Base-by-base conservation (phyloP, 2,797 vertebrate genomes). In the Lutjanus campechanus region DNA sequence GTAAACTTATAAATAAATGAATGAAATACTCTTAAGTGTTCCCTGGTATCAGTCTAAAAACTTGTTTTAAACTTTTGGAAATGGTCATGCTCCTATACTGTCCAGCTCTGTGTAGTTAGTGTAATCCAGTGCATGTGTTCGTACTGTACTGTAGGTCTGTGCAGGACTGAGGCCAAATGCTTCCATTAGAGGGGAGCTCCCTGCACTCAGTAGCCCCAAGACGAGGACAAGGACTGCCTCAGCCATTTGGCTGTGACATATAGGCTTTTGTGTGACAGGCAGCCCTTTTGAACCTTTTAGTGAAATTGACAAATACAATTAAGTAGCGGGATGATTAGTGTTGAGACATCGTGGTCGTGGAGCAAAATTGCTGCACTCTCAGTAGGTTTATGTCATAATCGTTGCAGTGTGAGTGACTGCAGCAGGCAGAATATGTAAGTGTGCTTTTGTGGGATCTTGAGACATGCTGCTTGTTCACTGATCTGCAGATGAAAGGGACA, bases 271-370 rank as follows among this genome's bases (percentile, higher is more conserved):
- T 77, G 81, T 87, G 90, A 91, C 89, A 88, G 76, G 70, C 76
- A 77, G 89, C 79, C 87, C 83, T 84, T 91, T 87, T 91, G 85
- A 93, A 89, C 91, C 93, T 93, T 80, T 94, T 93, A 94, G 93
- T 73, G 83, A 83, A 91, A 94, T 93, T 94, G 90, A 93, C 90
- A 93, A 93, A 91, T 77, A 89, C 80, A 84, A 86, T 93, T 92
- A 87, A 87, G 88, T 69, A 70, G 83, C 44, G 0, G 73, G 79
- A 87, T 92, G 87, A 92, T 92, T 89, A 83, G 85, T 78, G 86
- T 77, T 85, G 88, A 87, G 89, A 87, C 65, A 2, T 74, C 36
- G 72, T 77, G 77, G 77, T 77, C 47, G 11, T 47, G 47, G 66
- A 75, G 76, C 43, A 73, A 84, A 82, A 82, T 74, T 55, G 62